Conservation (phyloP, 2,797 vertebrate genomes). For the Setipinna tenuifilis region DNA sequence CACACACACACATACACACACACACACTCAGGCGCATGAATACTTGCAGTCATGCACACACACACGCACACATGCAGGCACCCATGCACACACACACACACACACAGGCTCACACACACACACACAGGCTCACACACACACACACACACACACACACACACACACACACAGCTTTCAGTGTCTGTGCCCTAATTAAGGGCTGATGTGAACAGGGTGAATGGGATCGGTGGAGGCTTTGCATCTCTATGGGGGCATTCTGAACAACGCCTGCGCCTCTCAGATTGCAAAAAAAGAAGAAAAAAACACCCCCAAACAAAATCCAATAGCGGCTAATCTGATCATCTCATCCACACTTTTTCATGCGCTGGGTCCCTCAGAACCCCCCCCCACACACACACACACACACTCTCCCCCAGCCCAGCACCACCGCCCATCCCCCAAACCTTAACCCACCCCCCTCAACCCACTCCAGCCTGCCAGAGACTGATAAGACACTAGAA, state of each 20-base stretch:
- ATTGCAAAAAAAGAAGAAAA: conserved; percentile 73
- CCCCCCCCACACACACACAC: background rate
- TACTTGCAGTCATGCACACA: conserved; percentile 22
- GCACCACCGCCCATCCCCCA: conserved; percentile 69
- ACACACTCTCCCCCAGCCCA: conserved; percentile 65
- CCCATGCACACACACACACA: conserved; percentile 43
- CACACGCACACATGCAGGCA: conserved; percentile 54
- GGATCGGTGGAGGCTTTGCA: conserved; percentile 78
- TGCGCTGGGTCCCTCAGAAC: conserved; percentile 50
- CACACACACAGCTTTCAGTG: conserved; percentile 74
- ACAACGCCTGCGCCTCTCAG: conserved; percentile 87
- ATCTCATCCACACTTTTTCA: conserved; percentile 85
- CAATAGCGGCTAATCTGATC: conserved; percentile 95
- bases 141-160: conserved; percentile 38
- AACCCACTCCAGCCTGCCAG: conserved; percentile 94
- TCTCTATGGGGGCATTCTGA: conserved; percentile 83
- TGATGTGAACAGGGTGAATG: background rate
- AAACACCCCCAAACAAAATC: conserved; percentile 85
- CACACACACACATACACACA: background rate
- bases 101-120: background rate
- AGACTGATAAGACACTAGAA: conserved; percentile 99
- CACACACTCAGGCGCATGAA: background rate
- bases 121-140: background rate
- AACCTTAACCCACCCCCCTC: conserved; percentile 83
- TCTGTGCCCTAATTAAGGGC: conserved; percentile 31